phyloP scores from a whole-genome alignment of 2,888 invertebrate genomes.

The Thecocarcelia acutangulata region DNA sequence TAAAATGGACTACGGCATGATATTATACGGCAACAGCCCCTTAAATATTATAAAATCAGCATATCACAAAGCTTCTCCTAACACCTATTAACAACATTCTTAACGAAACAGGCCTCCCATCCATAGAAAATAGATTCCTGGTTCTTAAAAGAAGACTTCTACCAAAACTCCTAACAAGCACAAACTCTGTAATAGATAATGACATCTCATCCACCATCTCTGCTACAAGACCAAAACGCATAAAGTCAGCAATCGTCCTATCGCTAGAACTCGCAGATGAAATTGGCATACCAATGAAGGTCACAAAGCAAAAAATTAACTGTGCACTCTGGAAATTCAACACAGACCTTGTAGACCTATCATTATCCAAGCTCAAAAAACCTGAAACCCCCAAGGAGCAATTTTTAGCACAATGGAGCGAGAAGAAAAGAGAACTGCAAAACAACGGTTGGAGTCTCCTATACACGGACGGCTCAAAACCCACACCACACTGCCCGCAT shows the following conservation, averaged over 20 bases:
- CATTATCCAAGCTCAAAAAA: constrained; percentile 5
- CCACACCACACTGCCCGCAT: not conserved
- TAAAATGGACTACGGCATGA: no score
- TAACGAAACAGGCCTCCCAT: no score
- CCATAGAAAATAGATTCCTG: no score
- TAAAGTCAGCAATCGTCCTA: not conserved
- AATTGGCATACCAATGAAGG: not conserved
- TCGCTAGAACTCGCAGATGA: not conserved
- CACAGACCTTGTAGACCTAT: not conserved
- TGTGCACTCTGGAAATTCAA: not conserved
- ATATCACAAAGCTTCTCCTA: no score
- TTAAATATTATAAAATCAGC: no score
- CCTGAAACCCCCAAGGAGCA: not conserved
- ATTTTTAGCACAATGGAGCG: not conserved
- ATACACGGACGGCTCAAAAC: constrained; percentile 33
- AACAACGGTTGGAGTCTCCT: not conserved
- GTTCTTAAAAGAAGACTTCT: no score
- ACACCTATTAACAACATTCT: no score
- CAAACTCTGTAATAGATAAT: no score
- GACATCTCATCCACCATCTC: no score
- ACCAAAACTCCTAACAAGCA: no score
- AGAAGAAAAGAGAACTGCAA: constrained; percentile 2
- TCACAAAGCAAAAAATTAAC: not conserved
- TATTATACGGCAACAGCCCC: no score
- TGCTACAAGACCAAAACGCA: no score